Evolutionary conservation across 2,797 vertebrate genomes (phyloP).

Genomic region (Coilia nasus): DNA sequence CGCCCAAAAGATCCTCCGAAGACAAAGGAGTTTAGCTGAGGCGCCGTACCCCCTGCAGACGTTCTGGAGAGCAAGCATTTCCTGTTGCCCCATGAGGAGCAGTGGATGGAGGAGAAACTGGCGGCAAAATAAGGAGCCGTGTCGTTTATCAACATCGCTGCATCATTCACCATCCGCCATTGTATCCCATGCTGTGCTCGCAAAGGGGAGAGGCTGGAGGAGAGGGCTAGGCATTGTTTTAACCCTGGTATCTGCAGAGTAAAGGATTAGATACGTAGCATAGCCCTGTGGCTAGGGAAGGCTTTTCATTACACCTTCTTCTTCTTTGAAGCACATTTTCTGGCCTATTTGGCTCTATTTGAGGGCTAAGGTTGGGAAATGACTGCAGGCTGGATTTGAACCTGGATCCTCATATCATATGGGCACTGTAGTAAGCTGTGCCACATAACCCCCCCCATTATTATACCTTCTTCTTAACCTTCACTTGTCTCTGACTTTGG

Average conservation of each 20-base stretch:
- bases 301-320: too few species aligned
- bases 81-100: slow-evolving; percentile 45
- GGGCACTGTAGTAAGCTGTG: too few species aligned
- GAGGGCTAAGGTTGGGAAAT: too few species aligned
- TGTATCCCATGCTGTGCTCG: slow-evolving; percentile 30
- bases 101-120: slow-evolving; percentile 43
- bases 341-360: too few species aligned
- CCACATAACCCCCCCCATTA: too few species aligned
- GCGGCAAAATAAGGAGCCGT: slow-evolving; percentile 32
- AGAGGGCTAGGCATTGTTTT: not conserved
- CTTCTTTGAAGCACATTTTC: too few species aligned
- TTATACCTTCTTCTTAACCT: too few species aligned
- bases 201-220: not conserved
- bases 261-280: not conserved
- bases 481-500: not conserved
- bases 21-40: slow-evolving; percentile 47
- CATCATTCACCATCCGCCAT: slow-evolving; percentile 55
- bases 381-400: too few species aligned
- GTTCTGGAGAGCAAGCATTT: slow-evolving; percentile 48
- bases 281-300: too few species aligned
- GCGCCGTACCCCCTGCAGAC: slow-evolving; percentile 42
- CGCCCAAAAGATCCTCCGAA: not conserved
- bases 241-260: not conserved
- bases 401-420: too few species aligned
- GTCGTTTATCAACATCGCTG: slow-evolving; percentile 51